Percentiles rank a stretch among this genome's conserved stretches.
These are phyloP conservation scores for Lysandra coridon DNA, from an alignment of 2,888 invertebrate genomes.

Conservation along the genomic window DNA sequence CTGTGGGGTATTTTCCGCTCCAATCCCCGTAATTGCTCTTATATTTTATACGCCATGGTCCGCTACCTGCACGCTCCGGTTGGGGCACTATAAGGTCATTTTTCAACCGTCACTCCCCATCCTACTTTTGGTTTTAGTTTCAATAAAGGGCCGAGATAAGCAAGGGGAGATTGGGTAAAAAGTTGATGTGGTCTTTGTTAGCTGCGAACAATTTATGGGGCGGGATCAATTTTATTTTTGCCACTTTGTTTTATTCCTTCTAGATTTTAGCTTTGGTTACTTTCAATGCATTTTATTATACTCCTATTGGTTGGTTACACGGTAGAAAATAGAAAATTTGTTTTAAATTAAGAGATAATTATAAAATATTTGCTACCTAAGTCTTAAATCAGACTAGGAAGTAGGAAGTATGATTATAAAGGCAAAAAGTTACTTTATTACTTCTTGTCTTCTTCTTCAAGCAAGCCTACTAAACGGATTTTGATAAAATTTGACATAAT, in stretches of 20 bases:
- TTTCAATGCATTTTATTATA: not conserved
- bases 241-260: constrained; percentile 23
- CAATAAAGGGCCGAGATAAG: constrained; percentile 39
- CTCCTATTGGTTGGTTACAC: too few species aligned
- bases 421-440: too few species aligned
- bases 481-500: too few species aligned
- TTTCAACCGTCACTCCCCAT: constrained; percentile 35
- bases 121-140: constrained; percentile 38
- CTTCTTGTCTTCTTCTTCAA: too few species aligned
- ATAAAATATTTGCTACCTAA: too few species aligned
- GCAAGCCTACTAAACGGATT: too few species aligned
- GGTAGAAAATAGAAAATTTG: too few species aligned
- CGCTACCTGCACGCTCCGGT: constrained; percentile 33
- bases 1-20: constrained; percentile 5
- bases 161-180: constrained; percentile 31
- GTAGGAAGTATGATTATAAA: too few species aligned
- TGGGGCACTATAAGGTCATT: constrained; percentile 33
- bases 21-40: constrained; percentile 24
- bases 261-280: not conserved
- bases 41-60: constrained; percentile 31
- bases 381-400: too few species aligned
- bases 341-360: too few species aligned
- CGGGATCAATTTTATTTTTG: constrained; percentile 36
- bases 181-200: constrained; percentile 36
- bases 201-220: constrained; percentile 31